Conservation (phyloP, 2,113 vertebrate genomes). For the Coptodon bakossiorum region DNA sequence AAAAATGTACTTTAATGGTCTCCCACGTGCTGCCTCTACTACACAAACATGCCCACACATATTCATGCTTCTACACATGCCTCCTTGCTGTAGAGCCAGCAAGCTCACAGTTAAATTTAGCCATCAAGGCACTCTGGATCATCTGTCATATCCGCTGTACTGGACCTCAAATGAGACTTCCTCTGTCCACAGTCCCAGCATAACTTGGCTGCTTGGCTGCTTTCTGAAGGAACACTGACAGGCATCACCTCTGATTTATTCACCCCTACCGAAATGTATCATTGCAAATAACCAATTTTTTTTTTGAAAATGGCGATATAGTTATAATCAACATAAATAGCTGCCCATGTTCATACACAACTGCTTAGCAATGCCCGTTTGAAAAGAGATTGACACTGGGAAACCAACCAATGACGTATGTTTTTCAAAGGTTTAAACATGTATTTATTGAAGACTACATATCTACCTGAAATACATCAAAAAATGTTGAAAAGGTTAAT, state of each 20-base stretch:
- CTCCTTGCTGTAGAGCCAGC: slow-evolving; percentile 34
- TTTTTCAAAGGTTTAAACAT: background rate
- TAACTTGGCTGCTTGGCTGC: slow-evolving; percentile 52
- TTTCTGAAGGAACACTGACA: slow-evolving; percentile 15
- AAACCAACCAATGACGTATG: background rate
- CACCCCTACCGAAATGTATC: background rate
- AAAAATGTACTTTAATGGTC: slow-evolving; percentile 21
- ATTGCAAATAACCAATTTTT: background rate
- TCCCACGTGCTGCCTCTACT: slow-evolving; percentile 26
- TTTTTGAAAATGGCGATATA: background rate
- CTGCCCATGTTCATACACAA: background rate
- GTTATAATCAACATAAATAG: background rate
- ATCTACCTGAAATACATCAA: background rate
- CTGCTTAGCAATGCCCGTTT: background rate
- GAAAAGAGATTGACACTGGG: background rate
- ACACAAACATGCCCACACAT: slow-evolving; percentile 36
- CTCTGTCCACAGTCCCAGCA: slow-evolving; percentile 57
- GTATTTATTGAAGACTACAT: background rate
- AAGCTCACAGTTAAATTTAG: slow-evolving; percentile 71
- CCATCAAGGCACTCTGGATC: slow-evolving; percentile 49
- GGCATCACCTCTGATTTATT: background rate
- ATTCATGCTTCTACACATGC: background rate
- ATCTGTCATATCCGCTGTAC: slow-evolving; percentile 65
- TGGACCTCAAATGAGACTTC: slow-evolving; percentile 62
- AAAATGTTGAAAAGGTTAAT: background rate